Evolutionary conservation across 1,140 invertebrate genomes (phyloP).

Genomic region (Ceratosolen solmsi): DNA sequence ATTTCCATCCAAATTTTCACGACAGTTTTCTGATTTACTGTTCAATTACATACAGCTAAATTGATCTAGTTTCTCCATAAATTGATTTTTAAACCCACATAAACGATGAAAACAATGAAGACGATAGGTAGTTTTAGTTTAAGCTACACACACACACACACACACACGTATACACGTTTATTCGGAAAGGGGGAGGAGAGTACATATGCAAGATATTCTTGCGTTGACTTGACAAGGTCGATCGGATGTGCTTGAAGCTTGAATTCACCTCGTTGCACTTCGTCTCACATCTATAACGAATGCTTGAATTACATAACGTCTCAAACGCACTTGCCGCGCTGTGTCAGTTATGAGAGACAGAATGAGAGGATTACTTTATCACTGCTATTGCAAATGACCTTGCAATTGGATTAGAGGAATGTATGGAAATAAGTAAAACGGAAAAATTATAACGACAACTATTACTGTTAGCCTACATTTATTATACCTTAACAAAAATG

Average conservation of each 20-base stretch:
- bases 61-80: neutral
- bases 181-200: neutral
- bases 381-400: neutral
- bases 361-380: conserved; percentile 20
- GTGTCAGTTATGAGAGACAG: neutral
- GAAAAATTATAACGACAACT: neutral
- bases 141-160: neutral
- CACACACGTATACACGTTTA: neutral
- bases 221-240: neutral
- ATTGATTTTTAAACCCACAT: conserved; percentile 38
- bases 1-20: no score
- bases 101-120: conserved; percentile 39
- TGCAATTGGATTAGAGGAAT: neutral
- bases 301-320: conserved; percentile 39
- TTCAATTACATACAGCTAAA: neutral
- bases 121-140: conserved; percentile 26
- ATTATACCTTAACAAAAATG: no score
- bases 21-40: no score
- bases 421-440: neutral
- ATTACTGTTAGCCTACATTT: no score
- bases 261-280: conserved; percentile 37
- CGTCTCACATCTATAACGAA: neutral
- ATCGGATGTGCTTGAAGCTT: conserved; percentile 29
- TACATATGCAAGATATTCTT: neutral
- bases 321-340: conserved; percentile 1